Conservation (phyloP, 2,113 vertebrate species). For the Dromaius novaehollandiae region DNA sequence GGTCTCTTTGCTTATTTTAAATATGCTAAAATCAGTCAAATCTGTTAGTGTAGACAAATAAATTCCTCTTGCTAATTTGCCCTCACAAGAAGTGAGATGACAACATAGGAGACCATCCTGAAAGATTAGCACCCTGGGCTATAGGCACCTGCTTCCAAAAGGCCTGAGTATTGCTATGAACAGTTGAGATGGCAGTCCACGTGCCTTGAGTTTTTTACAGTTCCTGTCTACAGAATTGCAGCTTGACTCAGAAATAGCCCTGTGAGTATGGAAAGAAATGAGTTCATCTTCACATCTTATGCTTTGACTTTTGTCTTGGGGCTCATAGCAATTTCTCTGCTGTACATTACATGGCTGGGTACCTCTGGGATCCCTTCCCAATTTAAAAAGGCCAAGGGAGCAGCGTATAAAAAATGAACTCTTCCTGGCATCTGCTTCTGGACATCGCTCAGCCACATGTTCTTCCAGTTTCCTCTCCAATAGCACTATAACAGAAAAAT, state of each 20-base stretch:
- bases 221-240: background rate
- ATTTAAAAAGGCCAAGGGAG: constrained; percentile 52
- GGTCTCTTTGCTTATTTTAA: background rate
- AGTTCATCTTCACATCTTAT: constrained; percentile 33
- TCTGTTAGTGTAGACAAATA: background rate
- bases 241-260: constrained; percentile 25
- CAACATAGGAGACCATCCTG: background rate
- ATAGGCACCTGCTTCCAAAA: background rate
- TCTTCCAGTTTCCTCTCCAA: background rate
- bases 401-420: background rate
- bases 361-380: constrained; percentile 49
- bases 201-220: background rate
- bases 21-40: background rate
- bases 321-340: constrained; percentile 6
- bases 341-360: constrained; percentile 21
- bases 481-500: background rate
- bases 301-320: constrained; percentile 46
- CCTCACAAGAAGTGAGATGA: background rate
- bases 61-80: background rate
- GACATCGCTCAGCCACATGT: background rate
- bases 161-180: background rate
- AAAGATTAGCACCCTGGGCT: background rate
- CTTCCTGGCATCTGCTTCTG: constrained; percentile 33
- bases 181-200: background rate
- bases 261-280: constrained; percentile 9